phyloP scores from a whole-genome alignment of 1,140 invertebrate genomes.

The Zaprionus kolodkinae region DNA sequence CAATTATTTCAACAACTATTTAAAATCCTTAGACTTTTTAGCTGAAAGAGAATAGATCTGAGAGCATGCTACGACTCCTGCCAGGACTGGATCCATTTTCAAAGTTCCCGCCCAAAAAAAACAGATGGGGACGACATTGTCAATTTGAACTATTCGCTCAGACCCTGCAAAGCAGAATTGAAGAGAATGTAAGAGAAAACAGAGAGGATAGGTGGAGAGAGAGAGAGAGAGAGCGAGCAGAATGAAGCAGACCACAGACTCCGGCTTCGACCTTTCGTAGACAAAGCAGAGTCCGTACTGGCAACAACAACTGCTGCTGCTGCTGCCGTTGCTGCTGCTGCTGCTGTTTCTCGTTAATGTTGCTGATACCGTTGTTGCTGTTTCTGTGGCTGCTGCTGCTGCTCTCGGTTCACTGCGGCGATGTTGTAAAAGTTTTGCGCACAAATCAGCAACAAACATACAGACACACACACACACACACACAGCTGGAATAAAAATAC shows the following conservation, averaged over 20 bases:
- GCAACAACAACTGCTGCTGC: conserved; percentile 60
- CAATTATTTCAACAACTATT: background rate
- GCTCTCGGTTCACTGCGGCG: conserved; percentile 58
- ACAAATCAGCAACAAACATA: conserved; percentile 74
- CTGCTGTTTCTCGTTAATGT: conserved; percentile 60
- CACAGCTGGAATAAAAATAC: conserved; percentile 55
- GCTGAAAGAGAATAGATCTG: background rate
- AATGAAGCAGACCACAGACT: conserved; percentile 63
- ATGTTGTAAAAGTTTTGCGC: conserved; percentile 80
- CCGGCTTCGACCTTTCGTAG: conserved; percentile 79
- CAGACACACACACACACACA: conserved; percentile 24
- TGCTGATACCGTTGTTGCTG: conserved; percentile 64
- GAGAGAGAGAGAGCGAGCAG: conserved; percentile 13
- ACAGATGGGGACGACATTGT: conserved; percentile 8
- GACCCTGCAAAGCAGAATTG: conserved; percentile 6
- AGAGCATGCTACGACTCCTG: background rate
- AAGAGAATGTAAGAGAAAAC: conserved; percentile 6
- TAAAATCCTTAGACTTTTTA: too few relatives aligned
- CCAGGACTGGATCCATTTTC: conserved; percentile 8
- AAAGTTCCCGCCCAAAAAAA: conserved; percentile 39
- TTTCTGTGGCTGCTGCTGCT: conserved; percentile 38
- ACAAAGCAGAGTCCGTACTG: conserved; percentile 78
- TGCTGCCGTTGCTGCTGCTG: conserved; percentile 29
- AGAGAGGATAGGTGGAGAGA: conserved; percentile 13
- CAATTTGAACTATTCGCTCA: conserved; percentile 45